A percentile compares a stretch with the other conserved stretches of the same genome.
These are phyloP conservation scores for Orycteropus afer DNA, from an alignment of 2,113 vertebrate genomes.

Conservation along the genomic window DNA sequence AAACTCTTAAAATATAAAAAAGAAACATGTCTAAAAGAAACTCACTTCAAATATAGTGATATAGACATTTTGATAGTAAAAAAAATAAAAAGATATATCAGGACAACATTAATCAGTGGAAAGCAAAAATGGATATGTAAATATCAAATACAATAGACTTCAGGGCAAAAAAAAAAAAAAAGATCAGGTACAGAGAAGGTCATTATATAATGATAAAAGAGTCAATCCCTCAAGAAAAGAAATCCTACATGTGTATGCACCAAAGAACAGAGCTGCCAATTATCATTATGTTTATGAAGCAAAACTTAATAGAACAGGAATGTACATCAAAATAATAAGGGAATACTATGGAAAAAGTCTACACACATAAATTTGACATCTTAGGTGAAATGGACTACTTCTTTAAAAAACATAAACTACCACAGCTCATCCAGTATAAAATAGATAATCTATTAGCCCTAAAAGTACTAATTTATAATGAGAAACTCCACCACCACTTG, in stretches of 20 bases:
- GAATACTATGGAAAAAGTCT: too few species aligned
- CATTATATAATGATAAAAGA: not conserved
- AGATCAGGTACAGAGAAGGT: not conserved
- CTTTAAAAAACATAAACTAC: not conserved
- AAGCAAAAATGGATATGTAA: not conserved
- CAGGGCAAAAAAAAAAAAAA: not conserved
- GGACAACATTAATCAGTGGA: not conserved
- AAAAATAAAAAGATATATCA: not conserved
- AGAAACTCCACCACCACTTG: not conserved
- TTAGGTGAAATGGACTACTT: not conserved
- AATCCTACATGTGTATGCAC: not conserved
- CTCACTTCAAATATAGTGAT: not conserved
- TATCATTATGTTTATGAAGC: too few species aligned
- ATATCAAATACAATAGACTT: not conserved
- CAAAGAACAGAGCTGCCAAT: not conserved
- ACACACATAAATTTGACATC: not conserved
- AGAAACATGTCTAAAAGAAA: slow-evolving; percentile 3
- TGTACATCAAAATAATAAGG: too few species aligned
- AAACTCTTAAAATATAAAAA: too few species aligned
- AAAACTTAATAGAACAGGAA: not conserved
- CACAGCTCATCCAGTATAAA: not conserved
- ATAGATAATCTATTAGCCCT: not conserved
- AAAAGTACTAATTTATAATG: not conserved
- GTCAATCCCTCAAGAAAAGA: not conserved
- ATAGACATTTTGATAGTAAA: not conserved